Percentiles rank a stretch among this genome's conserved stretches.
Conservation (phyloP, 2,113 vertebrate genomes). For the Columba janthina region DNA sequence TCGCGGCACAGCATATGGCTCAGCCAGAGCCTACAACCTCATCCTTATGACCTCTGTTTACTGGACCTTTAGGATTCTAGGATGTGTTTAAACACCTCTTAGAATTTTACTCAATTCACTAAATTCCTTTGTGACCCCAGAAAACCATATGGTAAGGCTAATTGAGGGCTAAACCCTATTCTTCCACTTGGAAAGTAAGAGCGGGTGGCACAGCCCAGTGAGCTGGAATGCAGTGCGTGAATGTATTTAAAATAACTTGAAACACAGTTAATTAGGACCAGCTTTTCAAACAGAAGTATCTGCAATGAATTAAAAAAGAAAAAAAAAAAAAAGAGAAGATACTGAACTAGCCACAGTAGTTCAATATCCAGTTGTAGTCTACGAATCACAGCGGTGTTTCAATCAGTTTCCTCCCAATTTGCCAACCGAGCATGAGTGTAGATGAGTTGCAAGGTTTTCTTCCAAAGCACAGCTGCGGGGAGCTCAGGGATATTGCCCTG, state of each 20-base stretch:
- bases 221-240: neutral
- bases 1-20: fast-evolving
- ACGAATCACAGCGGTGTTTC: neutral
- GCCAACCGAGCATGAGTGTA: fast-evolving
- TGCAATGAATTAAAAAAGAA: neutral
- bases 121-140: neutral
- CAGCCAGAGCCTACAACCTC: neutral
- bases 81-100: neutral
- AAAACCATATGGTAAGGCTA: neutral
- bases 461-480: neutral
- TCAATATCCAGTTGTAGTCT: neutral
- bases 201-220: fast-evolving
- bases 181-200: neutral
- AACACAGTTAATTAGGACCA: neutral
- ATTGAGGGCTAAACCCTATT: neutral
- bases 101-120: neutral
- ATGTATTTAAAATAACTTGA: neutral
- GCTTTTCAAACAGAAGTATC: neutral
- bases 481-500: neutral
- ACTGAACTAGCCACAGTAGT: neutral
- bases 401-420: neutral
- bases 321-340: neutral
- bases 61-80: neutral
- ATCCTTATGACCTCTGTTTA: neutral
- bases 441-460: neutral